Percentiles rank a stretch among this genome's conserved stretches.
Evolutionary conservation across 2,797 vertebrate species (phyloP).

Genomic region (Vireo griseus): DNA sequence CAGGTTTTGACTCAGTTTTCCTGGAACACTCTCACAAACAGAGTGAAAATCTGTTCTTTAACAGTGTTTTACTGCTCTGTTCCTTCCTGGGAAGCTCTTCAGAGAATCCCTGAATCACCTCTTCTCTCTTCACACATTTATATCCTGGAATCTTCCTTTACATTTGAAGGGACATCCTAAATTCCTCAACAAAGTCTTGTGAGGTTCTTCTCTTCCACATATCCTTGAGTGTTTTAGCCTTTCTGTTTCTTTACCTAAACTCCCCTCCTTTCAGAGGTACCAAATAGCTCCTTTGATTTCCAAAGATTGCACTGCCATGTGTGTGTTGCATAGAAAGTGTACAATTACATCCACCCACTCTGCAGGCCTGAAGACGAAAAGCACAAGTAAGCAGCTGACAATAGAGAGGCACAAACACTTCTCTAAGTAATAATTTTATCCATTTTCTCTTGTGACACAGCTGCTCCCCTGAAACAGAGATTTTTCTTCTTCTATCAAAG

Average conservation of each 20-base stretch:
- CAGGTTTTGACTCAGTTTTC: not conserved
- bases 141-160: not conserved
- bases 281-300: not conserved
- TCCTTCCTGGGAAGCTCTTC: not conserved
- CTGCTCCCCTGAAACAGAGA: too few species aligned
- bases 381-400: not conserved
- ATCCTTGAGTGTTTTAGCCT: not conserved
- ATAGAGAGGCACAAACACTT: not conserved
- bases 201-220: not conserved
- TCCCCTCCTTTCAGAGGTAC: not conserved
- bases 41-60: not conserved
- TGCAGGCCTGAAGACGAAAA: not conserved
- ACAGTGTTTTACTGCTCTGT: not conserved
- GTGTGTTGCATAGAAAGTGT: not conserved
- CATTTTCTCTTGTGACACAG: not conserved
- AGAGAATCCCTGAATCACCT: not conserved
- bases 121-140: not conserved
- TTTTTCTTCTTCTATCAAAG: too few species aligned
- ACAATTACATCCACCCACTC: not conserved
- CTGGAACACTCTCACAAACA: not conserved
- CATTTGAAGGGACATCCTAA: not conserved
- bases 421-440: not conserved
- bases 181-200: not conserved
- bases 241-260: not conserved
- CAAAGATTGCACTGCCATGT: not conserved